Conservation (phyloP, 2,797 vertebrate genomes). For the Cynopterus sphinx region DNA sequence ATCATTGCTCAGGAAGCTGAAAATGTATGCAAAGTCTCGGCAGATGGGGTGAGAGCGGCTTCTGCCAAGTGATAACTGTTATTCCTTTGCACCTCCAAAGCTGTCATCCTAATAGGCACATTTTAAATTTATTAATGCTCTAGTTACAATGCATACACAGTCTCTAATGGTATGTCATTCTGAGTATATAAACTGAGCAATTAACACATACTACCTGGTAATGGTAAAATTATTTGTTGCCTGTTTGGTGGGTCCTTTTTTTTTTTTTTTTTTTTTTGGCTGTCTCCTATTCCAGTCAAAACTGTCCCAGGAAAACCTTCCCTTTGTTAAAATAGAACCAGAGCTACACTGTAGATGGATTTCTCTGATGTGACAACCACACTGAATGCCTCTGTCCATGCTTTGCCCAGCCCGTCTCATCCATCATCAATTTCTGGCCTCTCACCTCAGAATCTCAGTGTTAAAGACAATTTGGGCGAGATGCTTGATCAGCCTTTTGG, state of each 20-base stretch:
- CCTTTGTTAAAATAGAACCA: constrained; percentile 80
- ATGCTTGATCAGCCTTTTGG: background rate
- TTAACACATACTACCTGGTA: constrained; percentile 96
- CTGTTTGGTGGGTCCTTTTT: constrained; percentile 76
- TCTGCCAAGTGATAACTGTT: constrained; percentile 99
- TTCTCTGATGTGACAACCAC: constrained; percentile 68
- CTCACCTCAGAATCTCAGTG: background rate
- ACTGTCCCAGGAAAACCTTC: constrained; percentile 79
- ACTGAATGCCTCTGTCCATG: constrained; percentile 37
- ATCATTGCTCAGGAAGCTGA: constrained; percentile 99
- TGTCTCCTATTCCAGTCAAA: constrained; percentile 77
- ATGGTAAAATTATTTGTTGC: constrained; percentile 93
- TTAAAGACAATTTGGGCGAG: background rate
- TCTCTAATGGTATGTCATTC: constrained; percentile 94
- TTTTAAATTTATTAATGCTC: constrained; percentile 95
- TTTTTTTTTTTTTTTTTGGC: background rate
- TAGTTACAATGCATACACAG: constrained; percentile 91
- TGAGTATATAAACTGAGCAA: constrained; percentile 95
- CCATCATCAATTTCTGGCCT: background rate
- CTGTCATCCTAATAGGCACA: constrained; percentile 94
- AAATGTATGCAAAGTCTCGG: constrained; percentile 95
- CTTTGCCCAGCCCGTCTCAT: constrained; percentile 45
- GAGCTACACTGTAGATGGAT: constrained; percentile 64
- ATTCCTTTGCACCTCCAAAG: constrained; percentile 97
- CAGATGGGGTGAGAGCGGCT: constrained; percentile 95